Conservation (phyloP, 1,140 invertebrate species). For the Oreohelix idahoensis region DNA sequence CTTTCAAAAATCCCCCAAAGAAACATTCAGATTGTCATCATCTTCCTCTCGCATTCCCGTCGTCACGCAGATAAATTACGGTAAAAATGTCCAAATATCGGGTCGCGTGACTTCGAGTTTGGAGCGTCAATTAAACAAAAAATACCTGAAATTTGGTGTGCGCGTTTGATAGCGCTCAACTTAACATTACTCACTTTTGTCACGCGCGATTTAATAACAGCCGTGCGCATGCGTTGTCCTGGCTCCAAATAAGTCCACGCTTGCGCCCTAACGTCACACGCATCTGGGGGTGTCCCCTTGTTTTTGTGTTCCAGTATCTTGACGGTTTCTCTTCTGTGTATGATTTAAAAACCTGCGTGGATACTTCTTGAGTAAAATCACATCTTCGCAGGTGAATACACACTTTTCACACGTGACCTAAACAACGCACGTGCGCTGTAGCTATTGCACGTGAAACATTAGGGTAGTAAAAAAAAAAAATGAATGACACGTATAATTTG, state of each 20-base stretch:
- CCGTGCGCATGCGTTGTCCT: not conserved
- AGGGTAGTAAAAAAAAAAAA: not conserved
- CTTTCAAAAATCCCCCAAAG: no score
- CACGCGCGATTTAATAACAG: not conserved
- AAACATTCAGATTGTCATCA: no score
- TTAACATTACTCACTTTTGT: not conserved
- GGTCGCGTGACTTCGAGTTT: no score
- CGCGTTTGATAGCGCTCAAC: not conserved
- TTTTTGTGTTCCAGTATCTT: not conserved
- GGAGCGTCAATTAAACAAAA: no score
- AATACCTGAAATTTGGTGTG: no score
- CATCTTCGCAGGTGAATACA: not conserved
- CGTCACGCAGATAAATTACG: no score
- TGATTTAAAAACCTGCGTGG: not conserved
- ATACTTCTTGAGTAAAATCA: not conserved
- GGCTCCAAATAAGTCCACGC: not conserved
- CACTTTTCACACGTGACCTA: not conserved
- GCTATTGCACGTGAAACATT: not conserved
- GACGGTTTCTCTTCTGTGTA: not conserved
- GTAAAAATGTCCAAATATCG: no score
- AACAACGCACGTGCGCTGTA: not conserved
- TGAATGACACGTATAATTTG: not conserved
- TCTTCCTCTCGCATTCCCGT: no score
- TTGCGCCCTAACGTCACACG: not conserved
- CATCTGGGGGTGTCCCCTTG: not conserved